Base-by-base conservation (phyloP, 2,113 vertebrate genomes). In the Burhinus oedicnemus region DNA sequence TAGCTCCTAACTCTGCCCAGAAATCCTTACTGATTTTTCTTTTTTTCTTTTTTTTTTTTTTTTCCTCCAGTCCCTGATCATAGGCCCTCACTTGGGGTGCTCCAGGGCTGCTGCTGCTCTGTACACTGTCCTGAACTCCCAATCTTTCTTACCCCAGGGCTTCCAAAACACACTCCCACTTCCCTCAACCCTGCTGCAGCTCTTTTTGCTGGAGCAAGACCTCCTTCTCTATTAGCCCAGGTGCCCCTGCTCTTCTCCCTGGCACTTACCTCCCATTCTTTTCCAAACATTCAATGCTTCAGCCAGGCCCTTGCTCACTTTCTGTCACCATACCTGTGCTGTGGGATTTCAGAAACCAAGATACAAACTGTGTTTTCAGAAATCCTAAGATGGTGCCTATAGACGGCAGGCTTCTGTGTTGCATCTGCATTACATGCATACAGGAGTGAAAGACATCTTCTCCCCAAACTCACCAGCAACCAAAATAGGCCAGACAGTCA, bases 101-200 rank as follows among this genome's bases (percentile, higher is more conserved):
- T 83, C 32, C 32, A 36, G 26, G 18, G 68, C 23, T 80, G 30
- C 68, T 89, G 30, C 23, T 88, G 13, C 57, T 79, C 3, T 36
- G 2, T 45, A 8, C 4, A 2, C 16, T 15, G 4, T 38, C 36
- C 49, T 1, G 5, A 84, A 18, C 20, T 15, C 29, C 3, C 14
- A 51, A 7, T 3, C 8, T 8, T 42, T 62, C 55, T 76, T 18
- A 47, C 12, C 32, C 12, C 18, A 65, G 47, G 72, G 69, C n/a
- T 94, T 78, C 19, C 23, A 36, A 60, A 91, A 45, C 0, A 2
- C 18, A 34, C 1, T 89, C 29, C 22, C 22, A 15, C 26, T 36
- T 85, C 27, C 30, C 16, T 79, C 15, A 55, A 40, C 18, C 0
- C 1, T 4, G 1, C 34, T 61, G 32, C 45, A 69, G 13, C 23